Evolutionary conservation across 35 echinoderm and acorn worm genomes (phyloP).

Genomic region (Apostichopus californicus): DNA sequence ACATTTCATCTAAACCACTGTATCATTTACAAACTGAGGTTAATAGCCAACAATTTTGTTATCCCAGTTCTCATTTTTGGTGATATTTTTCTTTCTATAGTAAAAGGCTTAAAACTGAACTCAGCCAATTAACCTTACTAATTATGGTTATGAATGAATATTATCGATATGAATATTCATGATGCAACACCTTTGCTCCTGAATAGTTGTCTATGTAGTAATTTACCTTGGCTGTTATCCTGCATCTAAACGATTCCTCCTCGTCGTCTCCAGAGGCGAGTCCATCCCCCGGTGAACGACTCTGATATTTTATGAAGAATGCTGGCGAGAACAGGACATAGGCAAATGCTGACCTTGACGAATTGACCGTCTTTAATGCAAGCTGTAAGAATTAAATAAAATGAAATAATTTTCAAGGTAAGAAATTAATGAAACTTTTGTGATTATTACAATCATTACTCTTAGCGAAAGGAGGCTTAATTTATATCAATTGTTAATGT

Average conservation of each 20-base stretch:
- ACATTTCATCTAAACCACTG: too few species aligned
- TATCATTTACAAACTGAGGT: too few species aligned
- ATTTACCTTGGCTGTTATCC: conserved; percentile 89
- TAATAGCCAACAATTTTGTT: too few species aligned
- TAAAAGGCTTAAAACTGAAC: too few species aligned
- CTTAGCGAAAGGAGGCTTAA: too few species aligned
- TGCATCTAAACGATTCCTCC: conserved; percentile 76
- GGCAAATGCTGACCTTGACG: conserved; percentile 96
- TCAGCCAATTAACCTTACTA: too few species aligned
- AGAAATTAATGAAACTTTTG: too few species aligned
- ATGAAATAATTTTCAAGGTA: neutral
- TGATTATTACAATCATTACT: too few species aligned
- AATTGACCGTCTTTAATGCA: conserved; percentile 87
- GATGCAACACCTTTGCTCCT: too few species aligned
- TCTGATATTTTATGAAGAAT: conserved; percentile 74
- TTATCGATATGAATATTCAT: too few species aligned
- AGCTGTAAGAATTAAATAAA: conserved; percentile 65
- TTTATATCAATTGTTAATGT: too few species aligned
- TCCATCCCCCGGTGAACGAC: neutral
- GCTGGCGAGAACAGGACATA: conserved; percentile 84
- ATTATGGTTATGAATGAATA: too few species aligned
- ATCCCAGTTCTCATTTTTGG: neutral
- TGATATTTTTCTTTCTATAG: neutral
- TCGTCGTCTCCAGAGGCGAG: conserved; percentile 53
- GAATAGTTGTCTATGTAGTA: neutral